phyloP scores from a whole-genome alignment of 2,888 invertebrate genomes.

The Lithophane semibrunnea region DNA sequence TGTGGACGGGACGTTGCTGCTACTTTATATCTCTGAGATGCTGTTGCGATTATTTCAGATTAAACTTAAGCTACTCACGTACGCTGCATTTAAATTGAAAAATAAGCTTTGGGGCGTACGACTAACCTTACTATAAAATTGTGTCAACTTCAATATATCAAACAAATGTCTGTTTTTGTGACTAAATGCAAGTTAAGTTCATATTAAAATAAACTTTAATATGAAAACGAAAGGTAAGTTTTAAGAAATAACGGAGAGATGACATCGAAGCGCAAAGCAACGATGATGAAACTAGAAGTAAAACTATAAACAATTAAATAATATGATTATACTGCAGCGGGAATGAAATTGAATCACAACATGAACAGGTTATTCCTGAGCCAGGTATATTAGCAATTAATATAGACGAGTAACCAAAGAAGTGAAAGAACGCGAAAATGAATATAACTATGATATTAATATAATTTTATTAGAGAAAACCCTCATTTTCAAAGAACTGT shows the following conservation, averaged over 20 bases:
- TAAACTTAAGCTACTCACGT: not conserved
- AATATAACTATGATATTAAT: not conserved
- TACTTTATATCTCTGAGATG: not conserved
- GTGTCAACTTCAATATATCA: not conserved
- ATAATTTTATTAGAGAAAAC: not conserved
- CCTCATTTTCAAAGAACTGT: not conserved
- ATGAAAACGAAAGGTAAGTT: not conserved
- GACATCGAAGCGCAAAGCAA: not conserved
- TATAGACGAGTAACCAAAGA: not conserved
- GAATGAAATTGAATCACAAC: not conserved
- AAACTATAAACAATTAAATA: not conserved
- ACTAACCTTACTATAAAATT: not conserved
- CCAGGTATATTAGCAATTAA: not conserved
- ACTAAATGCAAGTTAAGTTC: not conserved
- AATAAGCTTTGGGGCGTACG: not conserved
- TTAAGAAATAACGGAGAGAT: not conserved
- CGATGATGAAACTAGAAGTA: not conserved
- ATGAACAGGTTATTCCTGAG: not conserved
- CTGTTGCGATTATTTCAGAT: slow-evolving; percentile 16
- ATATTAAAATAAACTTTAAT: slow-evolving; percentile 1
- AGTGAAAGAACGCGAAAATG: not conserved
- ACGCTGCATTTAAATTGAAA: slow-evolving; percentile 19
- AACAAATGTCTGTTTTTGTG: not conserved
- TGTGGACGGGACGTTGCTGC: not conserved
- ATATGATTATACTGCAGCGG: not conserved